Base-by-base conservation (phyloP, 2,113 vertebrate genomes). In the Puntigrus tetrazona region DNA sequence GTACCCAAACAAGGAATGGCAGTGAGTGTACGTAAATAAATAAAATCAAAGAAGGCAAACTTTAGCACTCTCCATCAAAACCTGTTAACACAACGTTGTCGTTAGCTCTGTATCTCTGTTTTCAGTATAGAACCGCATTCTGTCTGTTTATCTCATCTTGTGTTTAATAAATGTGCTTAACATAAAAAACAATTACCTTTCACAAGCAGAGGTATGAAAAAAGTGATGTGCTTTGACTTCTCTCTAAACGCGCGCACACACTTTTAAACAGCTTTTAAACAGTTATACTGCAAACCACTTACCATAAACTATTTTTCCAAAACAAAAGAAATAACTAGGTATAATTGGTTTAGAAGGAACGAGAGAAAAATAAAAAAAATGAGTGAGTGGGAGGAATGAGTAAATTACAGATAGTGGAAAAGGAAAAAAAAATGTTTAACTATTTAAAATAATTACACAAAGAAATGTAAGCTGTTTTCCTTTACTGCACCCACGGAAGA, bases 361-460 rank as follows among this genome's bases (percentile, higher is more conserved):
- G 45, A 73, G 22, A 78, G 31, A 82, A 59, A 14, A 29, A 61
- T 2, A n/a, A 82, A 59, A 14, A 29, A 61, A 5, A n/a, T 3
- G 3, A 25, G 7, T 22, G 10, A n/a, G n/a, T n/a, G n/a, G n/a
- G 25, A 29, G 8, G 14, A 50, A 50, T 72, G 9, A 45, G 43
- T 75, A 76, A 77, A 36, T 38, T 50, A 57, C 2, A 57, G 50
- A 77, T 57, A 25, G 50, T 76, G 45, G 27, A 34, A 75, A 76
- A 36, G 29, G 50, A 57, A 57, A 52, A 76, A 76, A 25, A 7
- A 0, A 18, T n/a, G n/a, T n/a, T n/a, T n/a, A 34, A 36, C 50
- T 16, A 31, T 78, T 59, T 41, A 78, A 55, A 55, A 77, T 20
- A 77, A 55, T 76, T 29, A 76, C 27, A 75, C 25, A 74, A 52